Evolutionary conservation across 2,113 vertebrate species (phyloP), one percentile per base, ranked within the genome.

Genomic region (Zosterops japonicus): DNA sequence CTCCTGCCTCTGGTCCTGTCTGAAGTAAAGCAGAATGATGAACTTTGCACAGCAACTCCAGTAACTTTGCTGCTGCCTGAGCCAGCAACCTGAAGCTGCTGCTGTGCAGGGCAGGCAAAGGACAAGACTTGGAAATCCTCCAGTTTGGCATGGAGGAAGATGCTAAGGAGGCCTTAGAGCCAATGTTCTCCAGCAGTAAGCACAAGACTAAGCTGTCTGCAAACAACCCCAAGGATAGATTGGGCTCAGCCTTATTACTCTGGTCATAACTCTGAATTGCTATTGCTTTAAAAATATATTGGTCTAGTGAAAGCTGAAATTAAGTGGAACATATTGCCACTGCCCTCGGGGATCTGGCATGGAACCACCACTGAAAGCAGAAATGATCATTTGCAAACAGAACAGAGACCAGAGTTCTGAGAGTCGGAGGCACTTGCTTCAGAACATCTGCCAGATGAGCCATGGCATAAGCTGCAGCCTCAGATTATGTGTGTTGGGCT

Each of bases 381-480:
- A 79, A 93, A 53, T 13, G 25, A 70, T 83, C 25, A 63, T 88
- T 90, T 74, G 52, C 4, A 6, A 93, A 39, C 19, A 78, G 64
- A 74, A 55, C 42, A 89, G 83, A 95, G 83, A 92, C 2, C 53
- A 83, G 50, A 42, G 50, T 53, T 87, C 61, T 79, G 53, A 90
- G 31, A 91, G 64, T 39, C 50, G 56, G 55, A 90, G 85, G 19
- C 7, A 1, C 6, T 19, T 1, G 2, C 50, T 83, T 90, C 59
- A 83, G 63, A 90, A 83, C 47, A 39, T 77, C 68, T 93, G 92
- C 71, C 94, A 83, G 90, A 88, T 74, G 42, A 89, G 33, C 59
- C 4, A 1, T 18, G 8, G 55, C 42, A 90, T 57, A 59, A 90
- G 41, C 20, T 70, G 47, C 53, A 53, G 20, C 1, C 1, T 89